A percentile compares a stretch with the other conserved stretches of the same genome.
Conservation (phyloP, 2,113 vertebrate species). For the Microcebus griseorufus region DNA sequence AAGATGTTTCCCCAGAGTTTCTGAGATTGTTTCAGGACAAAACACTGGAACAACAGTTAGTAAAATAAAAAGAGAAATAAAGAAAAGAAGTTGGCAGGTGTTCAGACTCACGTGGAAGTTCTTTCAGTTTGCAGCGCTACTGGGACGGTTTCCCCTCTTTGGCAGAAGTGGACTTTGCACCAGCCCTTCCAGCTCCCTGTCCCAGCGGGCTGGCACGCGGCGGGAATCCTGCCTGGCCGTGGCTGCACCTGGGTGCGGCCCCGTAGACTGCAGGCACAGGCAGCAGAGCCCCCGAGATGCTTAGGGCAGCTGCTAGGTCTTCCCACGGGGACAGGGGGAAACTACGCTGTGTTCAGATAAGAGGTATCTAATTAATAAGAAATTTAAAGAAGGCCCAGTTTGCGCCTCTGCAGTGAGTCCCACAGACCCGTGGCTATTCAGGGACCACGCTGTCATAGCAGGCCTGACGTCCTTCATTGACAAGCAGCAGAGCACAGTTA, state of each 20-base stretch:
- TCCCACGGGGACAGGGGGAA: background rate
- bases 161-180: background rate
- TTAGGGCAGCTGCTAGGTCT: fast-evolving
- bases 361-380: constrained; percentile 25
- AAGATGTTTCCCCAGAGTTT: background rate
- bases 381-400: background rate
- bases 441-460: background rate
- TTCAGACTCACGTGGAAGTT: background rate
- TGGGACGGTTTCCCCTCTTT: background rate
- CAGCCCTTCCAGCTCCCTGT: background rate
- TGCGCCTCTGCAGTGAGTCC: background rate
- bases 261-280: fast-evolving
- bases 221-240: background rate
- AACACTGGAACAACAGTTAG: background rate
- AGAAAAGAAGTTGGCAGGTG: background rate
- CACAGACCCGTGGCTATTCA: background rate
- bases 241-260: background rate
- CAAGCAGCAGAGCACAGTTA: background rate
- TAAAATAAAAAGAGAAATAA: background rate
- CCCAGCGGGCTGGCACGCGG: fast-evolving
- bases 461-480: background rate
- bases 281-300: fast-evolving
- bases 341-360: background rate
- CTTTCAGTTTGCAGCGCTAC: fast-evolving
- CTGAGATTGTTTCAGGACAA: background rate